phyloP scores from a whole-genome alignment of 2,113 vertebrate genomes.

The Rissa tridactyla region DNA sequence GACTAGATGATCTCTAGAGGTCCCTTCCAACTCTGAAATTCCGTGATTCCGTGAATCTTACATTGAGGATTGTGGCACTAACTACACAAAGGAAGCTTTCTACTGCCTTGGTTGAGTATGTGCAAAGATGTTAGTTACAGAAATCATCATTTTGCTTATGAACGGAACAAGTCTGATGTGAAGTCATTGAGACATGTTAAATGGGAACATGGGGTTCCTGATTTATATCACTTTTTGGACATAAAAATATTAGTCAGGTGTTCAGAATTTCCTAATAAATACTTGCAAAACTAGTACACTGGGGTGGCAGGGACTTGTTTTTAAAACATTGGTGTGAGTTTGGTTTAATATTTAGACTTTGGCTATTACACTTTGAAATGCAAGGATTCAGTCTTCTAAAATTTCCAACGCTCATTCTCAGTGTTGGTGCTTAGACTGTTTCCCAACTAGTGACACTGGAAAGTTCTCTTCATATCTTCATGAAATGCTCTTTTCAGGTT shows the following conservation, averaged over 20 bases:
- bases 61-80: neutral
- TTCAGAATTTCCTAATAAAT: neutral
- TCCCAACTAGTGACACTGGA: neutral
- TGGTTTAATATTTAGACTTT: neutral
- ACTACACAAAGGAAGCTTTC: neutral
- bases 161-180: neutral
- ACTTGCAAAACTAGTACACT: neutral
- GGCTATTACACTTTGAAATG: neutral
- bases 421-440: neutral
- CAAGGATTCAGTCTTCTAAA: neutral
- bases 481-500: neutral
- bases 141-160: neutral
- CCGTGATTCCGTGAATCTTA: neutral
- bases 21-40: no score
- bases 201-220: neutral
- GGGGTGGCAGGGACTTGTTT: neutral
- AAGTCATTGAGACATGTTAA: neutral
- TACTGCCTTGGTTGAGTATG: neutral
- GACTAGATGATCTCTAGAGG: no score
- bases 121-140: neutral
- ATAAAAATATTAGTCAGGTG: neutral
- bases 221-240: neutral
- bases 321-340: neutral
- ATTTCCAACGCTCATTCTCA: neutral
- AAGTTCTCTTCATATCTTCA: neutral